Conservation (phyloP, 1,140 invertebrate species). For the Mesaphorura yosii region DNA sequence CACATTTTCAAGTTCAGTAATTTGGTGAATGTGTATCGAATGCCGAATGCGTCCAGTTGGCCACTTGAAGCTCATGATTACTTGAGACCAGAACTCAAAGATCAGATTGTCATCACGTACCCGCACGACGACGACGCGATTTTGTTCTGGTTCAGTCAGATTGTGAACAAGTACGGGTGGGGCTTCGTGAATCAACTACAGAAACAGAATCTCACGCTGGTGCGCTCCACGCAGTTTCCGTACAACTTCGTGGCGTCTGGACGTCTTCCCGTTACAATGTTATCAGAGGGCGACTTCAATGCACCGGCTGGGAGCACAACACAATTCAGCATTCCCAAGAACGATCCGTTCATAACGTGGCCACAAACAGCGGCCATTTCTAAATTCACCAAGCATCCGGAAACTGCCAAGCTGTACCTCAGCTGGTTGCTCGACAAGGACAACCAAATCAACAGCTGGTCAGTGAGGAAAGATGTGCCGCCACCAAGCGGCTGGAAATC, state of each 20-base stretch:
- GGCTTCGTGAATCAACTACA: slow-evolving; percentile 3
- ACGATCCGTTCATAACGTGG: slow-evolving; percentile 20
- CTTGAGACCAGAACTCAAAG: slow-evolving; percentile 11
- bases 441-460: slow-evolving; percentile 1
- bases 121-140: slow-evolving; percentile 26
- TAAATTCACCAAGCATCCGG: slow-evolving; percentile 4
- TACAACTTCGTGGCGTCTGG: background rate
- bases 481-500: background rate
- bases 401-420: slow-evolving; percentile 19
- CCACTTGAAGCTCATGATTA: slow-evolving; percentile 12
- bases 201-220: slow-evolving; percentile 7
- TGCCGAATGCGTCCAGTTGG: slow-evolving; percentile 11
- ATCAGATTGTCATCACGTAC: slow-evolving; percentile 13
- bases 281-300: background rate
- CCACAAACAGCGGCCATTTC: slow-evolving; percentile 17
- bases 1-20: slow-evolving; percentile 3
- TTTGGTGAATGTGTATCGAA: slow-evolving; percentile 1
- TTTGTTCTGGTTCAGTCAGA: slow-evolving; percentile 11
- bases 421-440: slow-evolving; percentile 9
- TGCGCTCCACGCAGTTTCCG: slow-evolving; percentile 11
- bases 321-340: slow-evolving; percentile 8
- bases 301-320: no score
- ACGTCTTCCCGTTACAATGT: background rate
- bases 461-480: slow-evolving; percentile 10
- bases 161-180: slow-evolving; percentile 20